These are phyloP conservation scores for Hydrozoanthus gracilis DNA, from an alignment of 92 coral and sea anemone species.

Conservation along the genomic window DNA sequence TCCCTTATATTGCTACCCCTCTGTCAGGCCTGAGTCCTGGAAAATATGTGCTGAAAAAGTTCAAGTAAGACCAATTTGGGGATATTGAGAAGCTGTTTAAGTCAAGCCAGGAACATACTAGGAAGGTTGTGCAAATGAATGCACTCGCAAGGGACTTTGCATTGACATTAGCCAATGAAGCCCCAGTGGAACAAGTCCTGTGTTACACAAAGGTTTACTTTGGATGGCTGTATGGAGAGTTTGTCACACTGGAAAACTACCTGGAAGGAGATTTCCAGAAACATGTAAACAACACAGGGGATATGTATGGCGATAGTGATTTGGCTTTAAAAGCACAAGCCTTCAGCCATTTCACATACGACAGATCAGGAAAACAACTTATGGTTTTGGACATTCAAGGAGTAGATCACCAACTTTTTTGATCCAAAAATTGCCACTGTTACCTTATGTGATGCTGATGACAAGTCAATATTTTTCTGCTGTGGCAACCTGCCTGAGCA, in stretches of 20 bases:
- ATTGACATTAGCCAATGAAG: slow-evolving; percentile 44
- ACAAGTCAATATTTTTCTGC: slow-evolving; percentile 43
- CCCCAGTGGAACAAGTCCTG: slow-evolving; percentile 31
- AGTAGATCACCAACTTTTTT: slow-evolving; percentile 44
- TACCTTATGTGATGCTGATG: slow-evolving; percentile 42
- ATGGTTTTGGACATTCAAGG: slow-evolving; percentile 51
- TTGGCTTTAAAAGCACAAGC: slow-evolving; percentile 21
- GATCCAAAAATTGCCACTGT: slow-evolving; percentile 32
- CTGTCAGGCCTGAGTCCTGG: slow-evolving; percentile 36
- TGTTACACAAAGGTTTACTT: slow-evolving; percentile 48
- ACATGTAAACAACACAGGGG: slow-evolving; percentile 47
- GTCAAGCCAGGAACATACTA: slow-evolving; percentile 40
- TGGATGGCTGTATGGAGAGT: slow-evolving; percentile 37
- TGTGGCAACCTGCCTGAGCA: slow-evolving; percentile 11
- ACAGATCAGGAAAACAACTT: slow-evolving; percentile 21
- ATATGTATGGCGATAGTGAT: slow-evolving; percentile 25
- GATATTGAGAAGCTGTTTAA: slow-evolving; percentile 34
- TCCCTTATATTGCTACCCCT: slow-evolving; percentile 42
- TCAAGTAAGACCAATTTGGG: slow-evolving; percentile 43
- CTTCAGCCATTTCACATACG: slow-evolving; percentile 48
- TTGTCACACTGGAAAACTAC: slow-evolving; percentile 37
- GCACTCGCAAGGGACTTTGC: slow-evolving; percentile 60
- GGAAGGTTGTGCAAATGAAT: slow-evolving; percentile 51
- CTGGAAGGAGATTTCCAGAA: slow-evolving; percentile 39
- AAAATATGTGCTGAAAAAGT: slow-evolving; percentile 62